phyloP scores from a whole-genome alignment of 2,113 vertebrate species.

The Ahaetulla prasina region DNA sequence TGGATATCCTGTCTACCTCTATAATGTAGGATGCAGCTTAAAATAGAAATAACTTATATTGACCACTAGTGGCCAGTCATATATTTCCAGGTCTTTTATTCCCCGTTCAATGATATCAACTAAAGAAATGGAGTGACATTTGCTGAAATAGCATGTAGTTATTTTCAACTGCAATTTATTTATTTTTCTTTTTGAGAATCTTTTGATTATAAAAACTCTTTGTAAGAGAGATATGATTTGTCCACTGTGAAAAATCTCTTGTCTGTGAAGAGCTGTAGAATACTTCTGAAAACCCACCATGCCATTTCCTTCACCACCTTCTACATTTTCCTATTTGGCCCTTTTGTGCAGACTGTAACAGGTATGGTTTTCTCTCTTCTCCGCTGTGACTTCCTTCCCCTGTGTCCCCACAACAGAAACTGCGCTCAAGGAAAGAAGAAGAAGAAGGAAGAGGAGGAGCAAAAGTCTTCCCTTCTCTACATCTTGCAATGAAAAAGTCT shows the following conservation, averaged over 20 bases:
- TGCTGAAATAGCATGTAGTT: not conserved
- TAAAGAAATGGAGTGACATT: not conserved
- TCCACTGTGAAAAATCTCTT: not conserved
- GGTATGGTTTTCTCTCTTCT: not conserved
- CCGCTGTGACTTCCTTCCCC: not conserved
- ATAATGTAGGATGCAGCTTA: not conserved
- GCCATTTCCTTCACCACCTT: not conserved
- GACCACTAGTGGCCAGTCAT: not conserved
- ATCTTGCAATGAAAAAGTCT: not conserved
- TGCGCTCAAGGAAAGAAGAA: not conserved
- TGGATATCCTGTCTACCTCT: not conserved
- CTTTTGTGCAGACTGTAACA: not conserved
- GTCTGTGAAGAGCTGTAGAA: not conserved
- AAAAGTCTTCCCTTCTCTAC: not conserved
- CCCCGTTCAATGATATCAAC: not conserved
- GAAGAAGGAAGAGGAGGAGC: not conserved
- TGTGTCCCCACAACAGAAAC: not conserved
- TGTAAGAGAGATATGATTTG: not conserved
- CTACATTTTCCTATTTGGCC: not conserved
- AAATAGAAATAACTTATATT: not conserved
- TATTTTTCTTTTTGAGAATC: not conserved
- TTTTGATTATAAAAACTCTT: not conserved
- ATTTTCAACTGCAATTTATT: not conserved
- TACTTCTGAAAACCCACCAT: not conserved
- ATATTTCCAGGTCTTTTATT: not conserved